Percentiles rank a stretch among this genome's conserved stretches.
These are phyloP conservation scores for Calameuta idolon DNA, from an alignment of 2,888 invertebrate genomes.

Conservation along the genomic window DNA sequence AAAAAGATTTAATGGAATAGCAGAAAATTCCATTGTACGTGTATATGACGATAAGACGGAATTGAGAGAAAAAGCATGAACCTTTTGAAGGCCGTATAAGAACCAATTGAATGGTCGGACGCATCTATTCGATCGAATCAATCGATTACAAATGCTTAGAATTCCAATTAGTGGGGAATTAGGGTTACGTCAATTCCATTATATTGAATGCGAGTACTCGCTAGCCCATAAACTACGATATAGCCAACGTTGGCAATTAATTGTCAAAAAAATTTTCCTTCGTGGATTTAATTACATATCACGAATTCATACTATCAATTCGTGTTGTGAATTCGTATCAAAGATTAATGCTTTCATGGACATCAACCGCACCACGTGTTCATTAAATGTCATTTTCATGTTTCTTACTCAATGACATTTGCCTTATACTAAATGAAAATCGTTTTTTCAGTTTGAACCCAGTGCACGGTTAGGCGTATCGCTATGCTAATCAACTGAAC, in stretches of 20 bases:
- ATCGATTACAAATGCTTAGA: neutral
- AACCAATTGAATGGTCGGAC: neutral
- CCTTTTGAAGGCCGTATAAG: neutral
- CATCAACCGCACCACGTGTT: neutral
- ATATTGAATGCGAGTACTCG: neutral
- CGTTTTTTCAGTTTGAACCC: neutral
- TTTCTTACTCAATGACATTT: neutral
- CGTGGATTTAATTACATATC: too few relatives aligned
- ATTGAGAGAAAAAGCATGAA: neutral
- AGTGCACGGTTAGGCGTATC: neutral
- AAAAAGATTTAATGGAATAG: neutral
- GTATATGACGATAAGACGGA: neutral
- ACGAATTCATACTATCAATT: too few relatives aligned
- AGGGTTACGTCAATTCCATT: neutral
- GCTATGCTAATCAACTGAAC: neutral
- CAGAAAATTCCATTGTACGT: neutral
- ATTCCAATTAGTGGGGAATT: neutral
- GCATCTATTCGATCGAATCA: neutral
- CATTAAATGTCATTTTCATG: neutral
- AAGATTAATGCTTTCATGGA: neutral
- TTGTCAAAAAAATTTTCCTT: too few relatives aligned
- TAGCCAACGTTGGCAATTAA: neutral
- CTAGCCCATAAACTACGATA: neutral
- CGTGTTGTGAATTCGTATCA: too few relatives aligned
- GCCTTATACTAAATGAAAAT: neutral